These are phyloP conservation scores for Pedetes capensis DNA, from an alignment of 2,113 vertebrate genomes.

Conservation along the genomic window DNA sequence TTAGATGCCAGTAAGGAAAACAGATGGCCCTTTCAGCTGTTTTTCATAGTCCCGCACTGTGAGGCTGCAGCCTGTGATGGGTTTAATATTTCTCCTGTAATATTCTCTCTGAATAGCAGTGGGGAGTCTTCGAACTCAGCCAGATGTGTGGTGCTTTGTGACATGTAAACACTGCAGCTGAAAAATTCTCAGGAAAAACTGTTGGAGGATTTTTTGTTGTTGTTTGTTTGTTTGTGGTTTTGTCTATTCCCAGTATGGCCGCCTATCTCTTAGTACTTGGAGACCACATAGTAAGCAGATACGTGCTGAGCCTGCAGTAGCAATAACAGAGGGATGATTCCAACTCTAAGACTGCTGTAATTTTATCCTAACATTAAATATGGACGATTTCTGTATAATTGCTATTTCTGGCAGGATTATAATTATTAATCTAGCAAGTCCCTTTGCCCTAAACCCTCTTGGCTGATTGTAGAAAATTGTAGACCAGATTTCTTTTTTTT, in stretches of 20 bases:
- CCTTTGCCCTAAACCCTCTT: background rate
- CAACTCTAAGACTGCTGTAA: rapidly evolving
- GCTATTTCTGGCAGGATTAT: background rate
- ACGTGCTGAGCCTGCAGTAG: rapidly evolving
- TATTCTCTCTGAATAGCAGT: background rate
- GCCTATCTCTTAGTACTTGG: rapidly evolving
- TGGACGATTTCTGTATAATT: rapidly evolving
- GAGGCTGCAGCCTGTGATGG: background rate
- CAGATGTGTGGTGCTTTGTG: background rate
- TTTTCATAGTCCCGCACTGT: background rate
- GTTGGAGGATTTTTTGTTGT: background rate
- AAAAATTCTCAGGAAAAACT: background rate
- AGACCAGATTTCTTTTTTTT: background rate
- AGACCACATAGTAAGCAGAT: background rate
- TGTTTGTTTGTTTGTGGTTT: background rate
- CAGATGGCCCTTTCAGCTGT: background rate
- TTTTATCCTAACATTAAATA: background rate
- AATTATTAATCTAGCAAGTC: background rate
- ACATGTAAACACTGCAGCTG: background rate
- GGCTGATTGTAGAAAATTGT: background rate
- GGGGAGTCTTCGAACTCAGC: background rate
- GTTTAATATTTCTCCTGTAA: too few relatives aligned
- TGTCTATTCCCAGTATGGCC: background rate
- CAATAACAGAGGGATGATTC: rapidly evolving
- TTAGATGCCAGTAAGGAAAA: background rate